Evolutionary conservation across 1,140 invertebrate genomes (phyloP).

Genomic region (Proctacanthus coquilletti): DNA sequence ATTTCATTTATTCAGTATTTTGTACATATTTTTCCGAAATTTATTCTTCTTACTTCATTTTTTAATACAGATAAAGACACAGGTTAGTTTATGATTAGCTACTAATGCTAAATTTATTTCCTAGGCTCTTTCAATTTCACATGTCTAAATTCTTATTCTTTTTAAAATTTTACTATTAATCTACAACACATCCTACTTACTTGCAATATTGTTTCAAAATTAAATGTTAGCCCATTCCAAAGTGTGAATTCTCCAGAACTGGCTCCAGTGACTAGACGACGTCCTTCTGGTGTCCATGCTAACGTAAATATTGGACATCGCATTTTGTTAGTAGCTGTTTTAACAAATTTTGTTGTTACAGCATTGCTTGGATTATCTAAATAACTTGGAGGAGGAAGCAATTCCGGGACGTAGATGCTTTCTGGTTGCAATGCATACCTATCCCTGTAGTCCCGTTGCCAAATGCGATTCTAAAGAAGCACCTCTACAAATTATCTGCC

Average conservation of each 20-base stretch:
- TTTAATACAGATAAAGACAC: no score
- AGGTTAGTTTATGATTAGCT: no score
- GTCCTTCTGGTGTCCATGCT: conserved; percentile 97
- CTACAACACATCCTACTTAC: no score
- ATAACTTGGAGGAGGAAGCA: conserved; percentile 78
- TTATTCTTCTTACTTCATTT: no score
- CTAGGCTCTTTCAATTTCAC: no score
- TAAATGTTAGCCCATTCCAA: conserved; percentile 99
- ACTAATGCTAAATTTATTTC: no score
- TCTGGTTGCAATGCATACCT: conserved; percentile 78
- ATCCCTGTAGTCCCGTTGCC: conserved; percentile 85
- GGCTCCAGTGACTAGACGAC: conserved; percentile 92
- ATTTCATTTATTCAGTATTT: no score
- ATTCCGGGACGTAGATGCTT: conserved; percentile 71
- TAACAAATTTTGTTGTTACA: conserved; percentile 91
- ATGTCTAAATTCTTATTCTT: no score
- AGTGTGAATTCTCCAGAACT: conserved; percentile 98
- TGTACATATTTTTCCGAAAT: no score
- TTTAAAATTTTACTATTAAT: no score
- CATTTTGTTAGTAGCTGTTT: conserved; percentile 99
- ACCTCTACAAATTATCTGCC: no score
- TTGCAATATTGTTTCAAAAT: conserved; percentile 99
- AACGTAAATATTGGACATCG: conserved; percentile 97
- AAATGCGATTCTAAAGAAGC: conserved; percentile 80
- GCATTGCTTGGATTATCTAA: conserved; percentile 93